Conservation (phyloP, 2,797 vertebrate genomes). For the Percopsis omiscomaycus region DNA sequence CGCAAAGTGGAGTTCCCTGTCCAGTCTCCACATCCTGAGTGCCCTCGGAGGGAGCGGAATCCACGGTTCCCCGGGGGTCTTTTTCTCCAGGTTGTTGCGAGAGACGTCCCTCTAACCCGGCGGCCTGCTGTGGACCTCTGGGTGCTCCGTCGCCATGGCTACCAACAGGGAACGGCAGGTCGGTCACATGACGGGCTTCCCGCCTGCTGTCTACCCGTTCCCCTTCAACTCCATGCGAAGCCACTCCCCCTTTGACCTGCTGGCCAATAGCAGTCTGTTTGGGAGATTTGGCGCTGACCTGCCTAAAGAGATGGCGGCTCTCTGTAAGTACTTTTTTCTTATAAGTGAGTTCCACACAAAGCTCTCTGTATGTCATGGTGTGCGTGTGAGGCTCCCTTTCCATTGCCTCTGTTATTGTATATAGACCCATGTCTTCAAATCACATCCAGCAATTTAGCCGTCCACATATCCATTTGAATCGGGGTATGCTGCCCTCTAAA, state of each 20-base stretch:
- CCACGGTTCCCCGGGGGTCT: constrained; percentile 40
- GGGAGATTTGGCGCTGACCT: constrained; percentile 89
- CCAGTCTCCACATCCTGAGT: constrained; percentile 31
- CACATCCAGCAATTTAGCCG: constrained; percentile 46
- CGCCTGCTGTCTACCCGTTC: constrained; percentile 87
- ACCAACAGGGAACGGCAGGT: constrained; percentile 89
- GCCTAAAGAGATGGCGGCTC: constrained; percentile 92
- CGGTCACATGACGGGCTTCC: constrained; percentile 88
- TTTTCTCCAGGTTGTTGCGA: constrained; percentile 26
- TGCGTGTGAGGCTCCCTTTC: constrained; percentile 23
- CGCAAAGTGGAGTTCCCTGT: constrained; percentile 33
- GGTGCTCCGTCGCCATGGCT: constrained; percentile 79
- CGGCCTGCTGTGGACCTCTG: constrained; percentile 56
- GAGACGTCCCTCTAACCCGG: constrained; percentile 24
- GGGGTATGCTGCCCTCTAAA: constrained; percentile 53
- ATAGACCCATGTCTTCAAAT: constrained; percentile 33
- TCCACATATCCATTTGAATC: constrained; percentile 33
- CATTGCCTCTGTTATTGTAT: constrained; percentile 25
- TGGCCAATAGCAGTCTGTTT: constrained; percentile 86
- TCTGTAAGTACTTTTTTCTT: constrained; percentile 83
- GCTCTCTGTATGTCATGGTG: not conserved
- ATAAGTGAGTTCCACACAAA: not conserved
- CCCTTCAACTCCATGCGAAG: constrained; percentile 89
- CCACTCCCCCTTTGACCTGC: constrained; percentile 89
- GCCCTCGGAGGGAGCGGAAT: constrained; percentile 29